Percentiles rank a stretch among this genome's conserved stretches.
These are phyloP conservation scores for Cotesia congregata DNA, from an alignment of 2,888 invertebrate species.

Conservation along the genomic window DNA sequence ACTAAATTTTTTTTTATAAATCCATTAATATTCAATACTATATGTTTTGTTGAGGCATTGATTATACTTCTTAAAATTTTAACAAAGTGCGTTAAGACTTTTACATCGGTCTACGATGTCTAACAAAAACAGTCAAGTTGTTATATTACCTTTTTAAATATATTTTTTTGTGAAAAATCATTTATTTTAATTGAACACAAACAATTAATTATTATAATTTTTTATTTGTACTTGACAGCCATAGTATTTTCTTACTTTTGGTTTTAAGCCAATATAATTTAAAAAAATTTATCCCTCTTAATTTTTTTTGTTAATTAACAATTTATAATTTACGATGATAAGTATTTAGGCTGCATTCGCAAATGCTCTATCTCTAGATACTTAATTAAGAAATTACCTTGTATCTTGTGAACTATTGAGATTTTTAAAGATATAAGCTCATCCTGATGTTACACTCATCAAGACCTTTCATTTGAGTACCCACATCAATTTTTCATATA, in stretches of 20 bases:
- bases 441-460: no score
- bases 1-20: slow-evolving; percentile 49
- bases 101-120: neutral
- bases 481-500: no score
- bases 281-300: neutral
- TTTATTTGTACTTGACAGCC: slow-evolving; percentile 38
- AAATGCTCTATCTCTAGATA: no score
- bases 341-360: no score
- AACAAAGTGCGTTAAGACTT: neutral
- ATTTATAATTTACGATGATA: no score
- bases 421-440: no score
- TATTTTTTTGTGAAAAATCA: slow-evolving; percentile 10
- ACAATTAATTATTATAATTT: slow-evolving; percentile 14
- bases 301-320: neutral
- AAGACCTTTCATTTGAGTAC: no score
- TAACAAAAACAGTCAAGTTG: neutral
- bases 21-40: neutral
- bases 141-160: neutral
- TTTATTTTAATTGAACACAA: slow-evolving; percentile 29
- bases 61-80: neutral
- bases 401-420: no score
- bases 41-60: neutral
- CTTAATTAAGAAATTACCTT: no score
- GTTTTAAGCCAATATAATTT: neutral
- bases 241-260: neutral